These are phyloP conservation scores for Chiroxiphia lanceolata DNA, from an alignment of 2,797 vertebrate species.

Conservation along the genomic window DNA sequence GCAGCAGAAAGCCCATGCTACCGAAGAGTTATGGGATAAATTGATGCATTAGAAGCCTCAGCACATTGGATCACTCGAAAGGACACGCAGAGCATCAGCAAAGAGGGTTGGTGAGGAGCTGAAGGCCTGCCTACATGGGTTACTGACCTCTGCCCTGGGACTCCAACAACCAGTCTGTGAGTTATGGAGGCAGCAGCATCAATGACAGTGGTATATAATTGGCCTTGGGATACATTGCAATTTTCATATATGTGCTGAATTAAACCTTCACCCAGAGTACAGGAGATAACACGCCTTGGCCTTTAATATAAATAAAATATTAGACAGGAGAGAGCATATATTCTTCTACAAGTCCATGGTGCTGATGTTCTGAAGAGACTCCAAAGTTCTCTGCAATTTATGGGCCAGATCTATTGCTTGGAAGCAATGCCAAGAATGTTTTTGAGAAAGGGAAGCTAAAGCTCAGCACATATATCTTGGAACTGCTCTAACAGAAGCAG, in stretches of 20 bases:
- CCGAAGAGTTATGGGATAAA: neutral
- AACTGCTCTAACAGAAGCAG: neutral
- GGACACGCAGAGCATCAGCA: neutral
- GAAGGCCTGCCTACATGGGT: neutral
- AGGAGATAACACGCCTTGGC: neutral
- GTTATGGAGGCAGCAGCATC: neutral
- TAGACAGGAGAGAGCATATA: neutral
- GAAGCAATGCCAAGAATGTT: neutral
- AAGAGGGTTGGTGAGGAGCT: neutral
- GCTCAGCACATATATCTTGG: neutral
- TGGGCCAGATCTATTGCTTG: neutral
- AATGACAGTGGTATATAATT: neutral
- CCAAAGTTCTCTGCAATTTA: neutral
- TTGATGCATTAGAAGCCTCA: neutral
- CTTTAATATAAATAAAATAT: conserved; percentile 51
- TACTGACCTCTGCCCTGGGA: neutral
- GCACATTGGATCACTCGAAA: neutral
- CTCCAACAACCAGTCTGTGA: neutral
- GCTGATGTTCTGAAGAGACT: neutral
- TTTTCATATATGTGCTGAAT: neutral
- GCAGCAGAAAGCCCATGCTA: neutral
- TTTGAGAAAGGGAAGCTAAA: neutral
- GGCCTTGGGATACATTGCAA: neutral
- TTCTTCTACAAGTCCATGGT: neutral
- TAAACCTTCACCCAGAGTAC: neutral